Percentiles rank a stretch among this genome's conserved stretches.
These are phyloP conservation scores for Rallus crepitans DNA, from an alignment of 2,797 vertebrate genomes.

Conservation along the genomic window DNA sequence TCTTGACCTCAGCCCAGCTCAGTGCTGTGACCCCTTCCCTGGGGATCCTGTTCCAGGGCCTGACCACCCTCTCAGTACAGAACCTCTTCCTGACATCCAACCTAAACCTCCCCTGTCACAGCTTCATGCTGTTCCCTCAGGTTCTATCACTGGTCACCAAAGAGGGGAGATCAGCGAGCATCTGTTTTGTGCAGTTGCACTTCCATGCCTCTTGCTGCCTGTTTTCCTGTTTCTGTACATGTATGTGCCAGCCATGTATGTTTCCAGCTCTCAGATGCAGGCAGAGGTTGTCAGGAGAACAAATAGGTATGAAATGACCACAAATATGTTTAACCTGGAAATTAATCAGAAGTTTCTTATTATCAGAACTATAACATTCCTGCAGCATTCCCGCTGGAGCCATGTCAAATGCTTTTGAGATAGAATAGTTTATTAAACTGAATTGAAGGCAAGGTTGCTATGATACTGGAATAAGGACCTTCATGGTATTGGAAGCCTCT, in stretches of 20 bases:
- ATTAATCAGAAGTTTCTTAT: slow-evolving; percentile 6
- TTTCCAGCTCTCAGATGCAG: not conserved
- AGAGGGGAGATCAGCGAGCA: no score
- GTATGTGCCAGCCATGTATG: not conserved
- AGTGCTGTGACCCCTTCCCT: no score
- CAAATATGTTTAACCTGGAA: not conserved
- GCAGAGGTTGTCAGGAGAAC: not conserved
- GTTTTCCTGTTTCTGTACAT: not conserved
- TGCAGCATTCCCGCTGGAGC: not conserved
- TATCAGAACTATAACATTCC: not conserved
- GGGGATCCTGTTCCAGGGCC: no score
- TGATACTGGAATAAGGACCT: not conserved
- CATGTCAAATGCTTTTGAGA: not conserved
- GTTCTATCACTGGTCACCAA: no score
- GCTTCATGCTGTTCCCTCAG: no score
- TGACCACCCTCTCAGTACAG: no score
- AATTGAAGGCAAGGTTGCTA: not conserved
- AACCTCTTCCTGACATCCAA: no score
- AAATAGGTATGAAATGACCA: not conserved
- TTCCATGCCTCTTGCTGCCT: not conserved
- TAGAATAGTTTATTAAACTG: not conserved
- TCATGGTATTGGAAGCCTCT: not conserved
- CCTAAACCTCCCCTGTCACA: no score
- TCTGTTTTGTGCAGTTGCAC: not conserved
- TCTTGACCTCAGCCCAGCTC: no score